phyloP scores from a whole-genome alignment of 2,113 vertebrate species.

The Hiodon alosoides region DNA sequence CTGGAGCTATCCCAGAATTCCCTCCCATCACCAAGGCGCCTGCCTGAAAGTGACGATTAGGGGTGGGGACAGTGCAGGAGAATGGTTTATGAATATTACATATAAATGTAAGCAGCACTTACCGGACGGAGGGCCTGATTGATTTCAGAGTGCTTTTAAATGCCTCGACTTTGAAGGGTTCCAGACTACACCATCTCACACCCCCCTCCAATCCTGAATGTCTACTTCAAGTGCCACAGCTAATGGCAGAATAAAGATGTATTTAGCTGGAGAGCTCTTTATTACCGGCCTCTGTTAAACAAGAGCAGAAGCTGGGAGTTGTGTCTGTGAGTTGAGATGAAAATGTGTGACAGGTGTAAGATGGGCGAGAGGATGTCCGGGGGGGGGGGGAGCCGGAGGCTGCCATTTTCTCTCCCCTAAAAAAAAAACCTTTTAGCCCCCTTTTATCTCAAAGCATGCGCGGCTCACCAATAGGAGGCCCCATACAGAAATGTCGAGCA shows the following conservation, averaged over 20 bases:
- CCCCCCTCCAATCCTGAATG: constrained; percentile 56
- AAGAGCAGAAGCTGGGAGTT: constrained; percentile 68
- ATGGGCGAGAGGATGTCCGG: constrained; percentile 30
- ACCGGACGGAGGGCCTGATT: constrained; percentile 88
- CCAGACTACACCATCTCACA: constrained; percentile 49
- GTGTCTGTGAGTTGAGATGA: constrained; percentile 60
- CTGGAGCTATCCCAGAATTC: constrained; percentile 70
- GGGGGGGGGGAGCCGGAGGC: constrained; percentile 36
- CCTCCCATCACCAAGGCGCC: constrained; percentile 86
- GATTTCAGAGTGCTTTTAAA: constrained; percentile 90
- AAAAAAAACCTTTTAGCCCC: constrained; percentile 25
- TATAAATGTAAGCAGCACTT: constrained; percentile 98
- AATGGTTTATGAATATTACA: constrained; percentile 99
- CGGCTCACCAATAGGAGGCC: constrained; percentile 39
- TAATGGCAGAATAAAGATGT: constrained; percentile 82
- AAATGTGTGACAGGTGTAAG: constrained; percentile 46
- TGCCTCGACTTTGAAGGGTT: constrained; percentile 86
- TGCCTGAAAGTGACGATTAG: constrained; percentile 95
- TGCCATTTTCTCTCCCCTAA: constrained; percentile 34
- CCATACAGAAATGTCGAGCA: constrained; percentile 36
- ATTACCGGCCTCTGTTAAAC: constrained; percentile 81
- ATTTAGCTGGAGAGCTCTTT: constrained; percentile 92
- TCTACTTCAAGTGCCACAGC: constrained; percentile 76
- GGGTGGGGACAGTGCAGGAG: constrained; percentile 87
- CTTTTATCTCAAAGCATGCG: constrained; percentile 41